Percentiles rank a stretch among this genome's conserved stretches.
phyloP scores from a whole-genome alignment of 2,113 vertebrate genomes.

The Centropristis striata region DNA sequence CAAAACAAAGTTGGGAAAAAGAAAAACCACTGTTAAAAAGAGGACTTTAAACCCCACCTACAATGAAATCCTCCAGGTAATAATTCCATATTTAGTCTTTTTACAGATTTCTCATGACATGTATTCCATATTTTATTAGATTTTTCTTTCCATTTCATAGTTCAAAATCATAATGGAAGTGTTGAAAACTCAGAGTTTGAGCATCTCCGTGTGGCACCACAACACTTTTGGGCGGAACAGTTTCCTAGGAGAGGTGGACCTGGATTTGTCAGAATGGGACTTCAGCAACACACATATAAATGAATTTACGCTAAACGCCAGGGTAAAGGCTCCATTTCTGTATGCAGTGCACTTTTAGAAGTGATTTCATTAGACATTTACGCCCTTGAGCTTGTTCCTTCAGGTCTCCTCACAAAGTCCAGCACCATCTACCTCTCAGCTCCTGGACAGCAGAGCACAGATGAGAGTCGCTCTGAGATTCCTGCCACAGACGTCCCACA shows the following conservation, averaged over 20 bases:
- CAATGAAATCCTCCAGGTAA: constrained; percentile 93
- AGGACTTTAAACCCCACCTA: constrained; percentile 93
- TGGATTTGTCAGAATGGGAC: constrained; percentile 92
- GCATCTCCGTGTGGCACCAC: constrained; percentile 95
- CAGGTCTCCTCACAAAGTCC: constrained; percentile 55
- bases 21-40: constrained; percentile 94
- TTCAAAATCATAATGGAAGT: constrained; percentile 88
- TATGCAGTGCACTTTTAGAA: accelerated
- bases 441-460: constrained; percentile 86
- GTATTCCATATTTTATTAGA: not conserved
- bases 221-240: constrained; percentile 93
- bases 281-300: constrained; percentile 90
- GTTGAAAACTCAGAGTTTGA: constrained; percentile 89
- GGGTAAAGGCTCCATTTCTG: constrained; percentile 77
- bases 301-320: constrained; percentile 90
- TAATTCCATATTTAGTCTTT: not conserved
- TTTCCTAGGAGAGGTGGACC: constrained; percentile 94
- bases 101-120: not conserved
- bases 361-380: not conserved
- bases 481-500: constrained; percentile 83
- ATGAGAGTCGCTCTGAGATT: constrained; percentile 93
- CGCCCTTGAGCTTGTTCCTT: not conserved
- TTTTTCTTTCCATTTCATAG: constrained; percentile 73
- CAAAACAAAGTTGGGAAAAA: constrained; percentile 93
- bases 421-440: constrained; percentile 69